Conservation (phyloP, 2,113 vertebrate genomes). For the Desmodus rotundus region DNA sequence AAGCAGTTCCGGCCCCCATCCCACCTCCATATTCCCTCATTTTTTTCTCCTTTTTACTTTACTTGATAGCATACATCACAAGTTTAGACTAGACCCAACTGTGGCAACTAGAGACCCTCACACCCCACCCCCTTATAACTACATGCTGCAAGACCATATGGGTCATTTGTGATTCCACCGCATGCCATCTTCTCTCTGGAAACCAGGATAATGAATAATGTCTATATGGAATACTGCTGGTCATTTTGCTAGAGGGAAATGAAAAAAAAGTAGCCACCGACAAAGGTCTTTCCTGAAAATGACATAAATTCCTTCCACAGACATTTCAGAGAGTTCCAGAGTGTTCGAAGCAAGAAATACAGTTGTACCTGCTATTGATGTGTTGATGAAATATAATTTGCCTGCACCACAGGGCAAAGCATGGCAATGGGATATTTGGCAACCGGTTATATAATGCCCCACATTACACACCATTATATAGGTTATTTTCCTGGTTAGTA, state of each 20-base stretch:
- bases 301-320: neutral
- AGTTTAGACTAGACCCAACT: neutral
- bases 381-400: neutral
- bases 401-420: neutral
- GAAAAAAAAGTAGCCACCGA: neutral
- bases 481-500: neutral
- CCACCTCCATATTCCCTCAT: neutral
- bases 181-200: neutral
- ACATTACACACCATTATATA: neutral
- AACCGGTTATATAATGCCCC: neutral
- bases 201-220: neutral
- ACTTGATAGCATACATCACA: neutral
- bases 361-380: neutral
- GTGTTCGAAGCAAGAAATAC: neutral
- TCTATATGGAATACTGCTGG: neutral
- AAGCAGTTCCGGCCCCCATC: neutral
- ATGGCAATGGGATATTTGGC: neutral
- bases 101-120: neutral
- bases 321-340: neutral
- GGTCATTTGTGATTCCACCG: neutral
- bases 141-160: neutral
- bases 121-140: neutral
- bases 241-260: neutral
- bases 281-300: neutral
- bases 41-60: neutral